These are phyloP conservation scores for Platycheirus albimanus DNA, from an alignment of 2,888 invertebrate genomes.

Conservation along the genomic window DNA sequence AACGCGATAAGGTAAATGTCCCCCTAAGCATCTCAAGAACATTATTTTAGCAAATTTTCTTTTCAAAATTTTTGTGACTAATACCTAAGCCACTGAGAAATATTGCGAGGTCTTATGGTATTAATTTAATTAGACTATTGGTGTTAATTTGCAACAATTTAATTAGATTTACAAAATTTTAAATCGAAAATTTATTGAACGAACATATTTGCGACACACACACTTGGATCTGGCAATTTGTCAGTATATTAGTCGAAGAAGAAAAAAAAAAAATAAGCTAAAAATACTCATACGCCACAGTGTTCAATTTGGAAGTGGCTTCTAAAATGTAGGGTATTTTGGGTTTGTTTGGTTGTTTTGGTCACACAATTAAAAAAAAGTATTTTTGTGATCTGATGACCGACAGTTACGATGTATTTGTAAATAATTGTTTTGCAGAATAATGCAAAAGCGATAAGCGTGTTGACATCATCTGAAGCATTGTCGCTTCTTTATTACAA, in stretches of 20 bases:
- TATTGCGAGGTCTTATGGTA: conserved; percentile 48
- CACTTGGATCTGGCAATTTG: conserved; percentile 16
- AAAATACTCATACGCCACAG: conserved; percentile 50
- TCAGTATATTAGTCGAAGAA: conserved; percentile 22
- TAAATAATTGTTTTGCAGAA: no score
- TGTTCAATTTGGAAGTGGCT: conserved; percentile 16
- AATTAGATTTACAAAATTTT: no score
- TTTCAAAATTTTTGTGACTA: no score
- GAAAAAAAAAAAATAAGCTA: conserved; percentile 5
- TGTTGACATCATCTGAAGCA: no score
- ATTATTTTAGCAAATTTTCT: no score
- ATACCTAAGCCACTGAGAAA: conserved; percentile 47
- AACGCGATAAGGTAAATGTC: not conserved
- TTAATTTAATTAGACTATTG: conserved; percentile 46
- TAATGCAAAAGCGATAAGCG: no score
- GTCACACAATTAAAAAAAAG: no score
- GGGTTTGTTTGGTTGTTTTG: no score
- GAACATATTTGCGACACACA: conserved; percentile 46
- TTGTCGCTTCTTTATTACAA: no score
- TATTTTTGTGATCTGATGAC: no score
- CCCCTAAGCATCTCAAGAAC: not conserved
- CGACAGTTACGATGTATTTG: no score
- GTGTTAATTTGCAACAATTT: conserved; percentile 58
- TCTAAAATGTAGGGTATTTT: conserved; percentile 28
- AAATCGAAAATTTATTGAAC: no score